Base-by-base conservation (phyloP, 2,797 vertebrate genomes). In the Apogon hyalosoma region DNA sequence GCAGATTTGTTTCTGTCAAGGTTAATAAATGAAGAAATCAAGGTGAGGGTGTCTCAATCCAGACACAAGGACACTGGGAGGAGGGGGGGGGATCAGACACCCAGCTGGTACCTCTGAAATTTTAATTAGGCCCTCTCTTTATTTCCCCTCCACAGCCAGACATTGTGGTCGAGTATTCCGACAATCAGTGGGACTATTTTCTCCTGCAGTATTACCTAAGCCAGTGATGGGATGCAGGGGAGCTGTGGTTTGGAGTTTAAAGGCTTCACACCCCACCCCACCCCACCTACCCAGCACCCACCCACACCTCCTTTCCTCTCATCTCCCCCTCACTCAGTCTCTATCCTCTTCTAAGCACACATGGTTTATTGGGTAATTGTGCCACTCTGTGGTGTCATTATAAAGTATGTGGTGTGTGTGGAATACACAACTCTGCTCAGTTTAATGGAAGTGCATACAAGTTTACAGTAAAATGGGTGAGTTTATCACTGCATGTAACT, bases 1-100 rank as follows among this genome's bases (percentile, higher is more conserved):
- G 82, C 80, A 78, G 80, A 90, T 90, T 88, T 89, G 79, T 84
- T 92, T 88, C 84, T 85, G 88, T 91, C 90, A 92, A 92, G 90
- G 91, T 92, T 92, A 89, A 90, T 92, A 92, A 90, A 88, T 88
- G 83, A 92, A 89, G 83, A 91, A 90, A 90, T 90, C 87, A 92
- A 92, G 90, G 90, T 91, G 90, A 92, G 79, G 61, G 82, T 83
- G 83, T 90, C 87, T 89, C 85, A 82, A 89, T 89, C 83, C 80
- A 85, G 82, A 88, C 87, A 79, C 85, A 88, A 84, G 89, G 89
- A 88, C 87, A 85, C 52, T 51, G 38, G 66, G 79, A 42, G 52
- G 56, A n/a, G 49, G 41, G 53, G 46, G 41, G 53, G 62, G 75
- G 65, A 80, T 85, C 86, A 84, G 85, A 88, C 80, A 79, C 85